Evolutionary conservation across 2,113 vertebrate species (phyloP), one percentile per base, ranked within the genome.

Genomic region (Circaetus cinerascens): DNA sequence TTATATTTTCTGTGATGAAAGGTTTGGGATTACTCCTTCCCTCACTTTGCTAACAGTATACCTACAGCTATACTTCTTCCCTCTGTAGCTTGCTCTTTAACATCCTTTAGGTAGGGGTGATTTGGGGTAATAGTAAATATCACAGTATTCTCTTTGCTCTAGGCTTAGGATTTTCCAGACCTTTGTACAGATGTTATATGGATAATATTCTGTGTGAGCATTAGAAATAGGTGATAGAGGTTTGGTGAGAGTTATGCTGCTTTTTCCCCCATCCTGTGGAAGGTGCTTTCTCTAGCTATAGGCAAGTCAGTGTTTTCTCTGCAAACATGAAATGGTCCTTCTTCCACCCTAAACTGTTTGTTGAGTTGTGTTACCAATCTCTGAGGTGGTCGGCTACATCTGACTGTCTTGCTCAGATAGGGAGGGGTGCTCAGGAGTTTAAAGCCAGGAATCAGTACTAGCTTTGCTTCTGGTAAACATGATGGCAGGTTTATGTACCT

Each of bases 1-100:
- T 75, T 94, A 21, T 45, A 66, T 92, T 96, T 88, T 90, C 69
- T 14, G 20, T 94, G 88, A 86, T 95, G 80, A 95, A 95, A 94
- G 91, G 64, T 93, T 95, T 96, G 50, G 48, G 43, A 77, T 89
- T 87, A 86, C 34, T 81, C 22, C 41, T 90, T 95, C 66, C 38
- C 41, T 89, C 56, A 32, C 60, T 91, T 92, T 73, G 73, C 73
- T 82, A 69, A 7, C 69, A 48, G 17, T 34, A 10, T 73, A 62
- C 30, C 50, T 68, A n/a, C 43, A 93, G 56, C 63, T 90, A 11
- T 21, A 6, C n/a, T 95, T 86, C 38, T 76, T 77, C 48, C 27
- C 20, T 89, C 66, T 89, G 66, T 62, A 73, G 69, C 83, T 97
- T 93, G 73, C 53, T 97, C 77, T 76, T 0, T 95, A 91, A 36